phyloP scores from a whole-genome alignment of 2,888 invertebrate genomes.

The Lochmaea capreae region DNA sequence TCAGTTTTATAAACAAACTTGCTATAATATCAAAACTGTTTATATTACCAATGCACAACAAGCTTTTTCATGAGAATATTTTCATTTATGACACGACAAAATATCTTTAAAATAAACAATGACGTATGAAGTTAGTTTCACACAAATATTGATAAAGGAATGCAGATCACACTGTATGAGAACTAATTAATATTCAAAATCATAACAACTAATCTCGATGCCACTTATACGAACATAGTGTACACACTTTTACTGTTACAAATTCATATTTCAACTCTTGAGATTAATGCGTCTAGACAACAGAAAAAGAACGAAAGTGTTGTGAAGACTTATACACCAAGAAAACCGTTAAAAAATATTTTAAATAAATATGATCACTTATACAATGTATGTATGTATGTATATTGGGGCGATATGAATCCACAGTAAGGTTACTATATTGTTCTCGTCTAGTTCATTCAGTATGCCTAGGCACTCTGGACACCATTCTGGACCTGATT shows the following conservation, averaged over 20 bases:
- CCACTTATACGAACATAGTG: not conserved
- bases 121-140: not conserved
- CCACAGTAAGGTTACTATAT: too few species aligned
- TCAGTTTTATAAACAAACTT: not conserved
- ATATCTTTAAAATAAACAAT: not conserved
- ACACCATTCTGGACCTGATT: too few species aligned
- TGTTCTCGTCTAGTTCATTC: too few species aligned
- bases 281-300: not conserved
- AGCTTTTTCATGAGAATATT: not conserved
- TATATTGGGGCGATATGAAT: too few species aligned
- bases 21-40: not conserved
- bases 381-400: too few species aligned
- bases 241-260: not conserved
- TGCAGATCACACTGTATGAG: not conserved
- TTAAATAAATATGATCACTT: too few species aligned
- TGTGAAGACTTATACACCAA: not conserved
- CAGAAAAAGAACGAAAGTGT: not conserved
- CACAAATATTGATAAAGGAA: not conserved
- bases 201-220: not conserved
- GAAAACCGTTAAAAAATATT: too few species aligned
- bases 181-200: not conserved
- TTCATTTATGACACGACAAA: not conserved
- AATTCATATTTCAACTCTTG: not conserved
- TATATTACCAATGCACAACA: conserved; percentile 2
- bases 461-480: too few species aligned